These are phyloP conservation scores for Nothoprocta perdicaria DNA, from an alignment of 2,113 vertebrate genomes.

Conservation along the genomic window DNA sequence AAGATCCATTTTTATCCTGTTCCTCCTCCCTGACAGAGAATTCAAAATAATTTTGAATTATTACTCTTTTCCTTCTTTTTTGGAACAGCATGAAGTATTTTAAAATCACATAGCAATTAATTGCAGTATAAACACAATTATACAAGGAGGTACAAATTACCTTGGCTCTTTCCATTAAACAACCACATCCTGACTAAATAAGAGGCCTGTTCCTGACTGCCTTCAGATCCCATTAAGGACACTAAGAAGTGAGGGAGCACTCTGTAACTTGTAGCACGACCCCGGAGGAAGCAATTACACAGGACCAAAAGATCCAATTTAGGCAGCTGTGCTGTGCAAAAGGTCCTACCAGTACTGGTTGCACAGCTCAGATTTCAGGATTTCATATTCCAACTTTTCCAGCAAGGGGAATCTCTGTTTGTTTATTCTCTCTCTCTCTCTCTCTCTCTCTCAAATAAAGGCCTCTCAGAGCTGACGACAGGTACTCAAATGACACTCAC, in stretches of 20 bases:
- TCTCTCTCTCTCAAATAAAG: neutral
- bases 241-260: neutral
- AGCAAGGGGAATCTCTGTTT: slow-evolving; percentile 10
- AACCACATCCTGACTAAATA: neutral
- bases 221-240: neutral
- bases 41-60: slow-evolving; percentile 16
- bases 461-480: neutral
- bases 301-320: slow-evolving; percentile 6
- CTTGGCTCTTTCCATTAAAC: neutral
- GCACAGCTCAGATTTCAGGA: neutral
- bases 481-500: neutral
- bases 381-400: slow-evolving; percentile 31
- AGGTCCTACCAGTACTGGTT: neutral
- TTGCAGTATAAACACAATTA: slow-evolving; percentile 42
- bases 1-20: slow-evolving; percentile 43
- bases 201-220: neutral
- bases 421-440: neutral
- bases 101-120: slow-evolving; percentile 11
- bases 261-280: neutral
- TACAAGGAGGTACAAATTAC: slow-evolving; percentile 13
- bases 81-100: neutral
- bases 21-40: slow-evolving; percentile 8
- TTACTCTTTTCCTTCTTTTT: neutral
- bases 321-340: neutral
- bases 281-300: slow-evolving; percentile 26